Base-by-base conservation (phyloP, 1,140 invertebrate genomes). In the Drosophila funebris region DNA sequence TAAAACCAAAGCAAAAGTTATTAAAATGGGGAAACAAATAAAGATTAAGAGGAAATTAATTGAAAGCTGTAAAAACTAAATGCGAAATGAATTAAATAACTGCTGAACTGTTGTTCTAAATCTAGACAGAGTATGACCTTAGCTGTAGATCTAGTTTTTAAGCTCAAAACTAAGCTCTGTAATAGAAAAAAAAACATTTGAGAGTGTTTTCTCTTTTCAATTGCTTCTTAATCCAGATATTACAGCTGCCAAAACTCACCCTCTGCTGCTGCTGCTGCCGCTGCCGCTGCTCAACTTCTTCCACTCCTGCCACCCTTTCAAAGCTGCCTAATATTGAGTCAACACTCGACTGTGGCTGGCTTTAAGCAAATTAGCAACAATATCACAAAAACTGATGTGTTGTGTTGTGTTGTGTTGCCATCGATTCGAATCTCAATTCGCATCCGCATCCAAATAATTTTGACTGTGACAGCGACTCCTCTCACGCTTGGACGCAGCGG, bases 351-450 rank as follows among this genome's bases (percentile, higher is more conserved):
- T 66, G 76, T 48, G 79, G 41, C 73, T 54, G 73, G 64, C 73
- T 82, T 76, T 88, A 83, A 76, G 68, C 73, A 88, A 88, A 88
- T 88, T 88, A 88, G 69, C 83, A 73, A 71, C 68, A 76, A 79
- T 82, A 68, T 69, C 74, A 78, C 64, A 82, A 13, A 82, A 88
- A 76, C 68, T 88, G 83, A 78, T 62, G n/a, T n/a, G n/a, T n/a
- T n/a, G n/a, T n/a, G n/a, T n/a, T n/a, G n/a, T n/a, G n/a, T n/a
- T n/a, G n/a, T n/a, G 70, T 71, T 68, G 31, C 24, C 16, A 43
- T 44, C 62, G 46, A 36, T 54, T 29, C 22, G 50, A 13, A 67
- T 39, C 61, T 11, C 1, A 37, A 33, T 36, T 29, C 41, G 33
- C 31, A 73, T 60, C 24, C 48, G 24, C 8, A 33, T 36, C n/a